Evolutionary conservation across 2,888 invertebrate genomes (phyloP), one percentile per base, ranked within the genome.

Genomic region (Byasa hedistus): DNA sequence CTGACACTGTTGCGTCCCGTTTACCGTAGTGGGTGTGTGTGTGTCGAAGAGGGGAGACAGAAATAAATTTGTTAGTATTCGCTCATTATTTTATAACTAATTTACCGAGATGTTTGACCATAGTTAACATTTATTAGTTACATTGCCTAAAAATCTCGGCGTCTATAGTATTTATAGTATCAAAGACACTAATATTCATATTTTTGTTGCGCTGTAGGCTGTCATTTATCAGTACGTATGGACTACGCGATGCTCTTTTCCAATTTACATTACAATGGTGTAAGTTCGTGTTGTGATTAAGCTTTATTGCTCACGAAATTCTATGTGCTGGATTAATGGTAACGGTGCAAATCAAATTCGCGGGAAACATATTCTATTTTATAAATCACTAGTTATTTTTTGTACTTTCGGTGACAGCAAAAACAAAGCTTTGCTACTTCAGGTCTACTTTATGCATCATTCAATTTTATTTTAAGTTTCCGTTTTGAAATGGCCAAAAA

Each of bases 1-100:
- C 97, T 93, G 96, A 96, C 94, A 97, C 97, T 94, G 97, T 95
- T 95, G 94, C 92, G 93, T 92, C 93, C 92, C 94, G 79, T 82
- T 87, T 85, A 94, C 94, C 88, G 83, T 84, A 83, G 83, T 84
- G 83, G 82, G 82, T 85, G 86, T 89, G 85, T 87, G 77, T 88
- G 83, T 88, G 86, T 89, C 72, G 73, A 79, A 80, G 78, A 82
- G 84, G 84, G 85, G 36, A 89, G 80, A 89, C 80, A 91, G 84
- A 91, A 86, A 89, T 78, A 87, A 82, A 76, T 79, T 83, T 86
- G 88, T 91, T 92, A 92, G 91, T 91, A 92, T 91, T 90, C 89
- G 91, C 91, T 92, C 91, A 91, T 92, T 91, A 91, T 84, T 74
- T 65, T 61, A 71, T 66, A 69, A 67, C 77, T 71, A 75, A 68